Base-by-base conservation (phyloP, 2,888 invertebrate species). In the Hetaerina titia region DNA sequence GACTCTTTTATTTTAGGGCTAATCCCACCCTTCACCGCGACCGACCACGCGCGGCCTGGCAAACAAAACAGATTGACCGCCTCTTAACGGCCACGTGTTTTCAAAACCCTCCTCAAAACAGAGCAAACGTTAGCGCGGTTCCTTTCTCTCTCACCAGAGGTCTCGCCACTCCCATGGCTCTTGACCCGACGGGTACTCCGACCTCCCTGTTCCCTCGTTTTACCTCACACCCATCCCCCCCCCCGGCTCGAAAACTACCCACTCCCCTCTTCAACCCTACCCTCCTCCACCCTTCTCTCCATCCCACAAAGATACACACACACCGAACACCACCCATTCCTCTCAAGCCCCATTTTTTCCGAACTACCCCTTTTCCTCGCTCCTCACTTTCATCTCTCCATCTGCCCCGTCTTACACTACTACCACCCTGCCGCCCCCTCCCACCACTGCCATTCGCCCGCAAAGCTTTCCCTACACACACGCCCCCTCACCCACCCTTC, bases 121-220 rank as follows among this genome's bases (percentile, higher is more conserved):
- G 69, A n/a, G 69, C 69, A 69, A 69, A 69, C n/a, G 69, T n/a
- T 69, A 69, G 69, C 69, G 69, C 22, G 69, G 22, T 22, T 69
- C 69, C n/a, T 69, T 69, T 69, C 69, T 69, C 69, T 69, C 69
- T n/a, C 69, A 69, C 69, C 69, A 69, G 69, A n/a, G 69, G 69
- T 69, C 69, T 69, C 69, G 69, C 69, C 69, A 60, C 60, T 60
- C 60, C 19, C 22, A 22, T 69, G 69, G 69, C 69, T 22, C 69
- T 69, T 69, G 69, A 69, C 22, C 69, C 69, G 69, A 69, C n/a
- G 69, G n/a, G 69, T 5, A 69, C 69, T n/a, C 4, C 22, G 22
- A 0, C 69, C 22, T 69, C 69, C 69, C 69, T 9, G 8, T n/a
- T 22, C 22, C 19, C 69, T 69, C 69, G 22, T 5, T n/a, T 9